A percentile compares a stretch with the other conserved stretches of the same genome.
phyloP scores from a whole-genome alignment of 2,888 invertebrate genomes.

The Patella depressa region DNA sequence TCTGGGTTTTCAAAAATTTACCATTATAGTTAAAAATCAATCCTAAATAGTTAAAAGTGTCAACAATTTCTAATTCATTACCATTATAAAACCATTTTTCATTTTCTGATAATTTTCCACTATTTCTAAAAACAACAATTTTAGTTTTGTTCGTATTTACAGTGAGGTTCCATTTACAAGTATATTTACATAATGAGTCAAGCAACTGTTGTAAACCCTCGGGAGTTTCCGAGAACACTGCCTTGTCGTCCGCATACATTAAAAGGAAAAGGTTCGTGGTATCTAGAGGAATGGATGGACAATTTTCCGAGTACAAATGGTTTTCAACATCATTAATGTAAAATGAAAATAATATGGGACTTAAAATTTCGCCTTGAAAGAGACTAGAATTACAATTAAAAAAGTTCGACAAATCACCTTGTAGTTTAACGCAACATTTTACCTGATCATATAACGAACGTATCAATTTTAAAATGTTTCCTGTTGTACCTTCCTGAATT shows the following conservation, averaged over 20 bases:
- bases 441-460: slow-evolving; percentile 11
- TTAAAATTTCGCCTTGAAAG: not conserved
- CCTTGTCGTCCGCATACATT: not conserved
- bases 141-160: not conserved
- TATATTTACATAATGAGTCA: not conserved
- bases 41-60: slow-evolving; percentile 12
- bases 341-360: not conserved
- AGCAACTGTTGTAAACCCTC: not conserved
- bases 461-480: slow-evolving; percentile 18
- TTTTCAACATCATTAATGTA: not conserved
- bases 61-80: slow-evolving; percentile 13
- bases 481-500: slow-evolving; percentile 13
- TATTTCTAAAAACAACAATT: slow-evolving; percentile 1
- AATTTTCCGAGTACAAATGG: not conserved
- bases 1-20: slow-evolving; percentile 25
- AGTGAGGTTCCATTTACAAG: not conserved
- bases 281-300: not conserved
- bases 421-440: slow-evolving; percentile 14
- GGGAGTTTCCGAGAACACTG: not conserved
- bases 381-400: slow-evolving; percentile 14
- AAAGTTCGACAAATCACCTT: slow-evolving; percentile 11
- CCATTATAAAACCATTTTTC: not conserved
- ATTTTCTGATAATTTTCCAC: not conserved
- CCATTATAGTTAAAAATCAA: slow-evolving; percentile 23
- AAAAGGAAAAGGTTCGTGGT: not conserved